A percentile compares a stretch with the other conserved stretches of the same genome.
Evolutionary conservation across 1,140 invertebrate species (phyloP).

Genomic region (Tribolium madens): DNA sequence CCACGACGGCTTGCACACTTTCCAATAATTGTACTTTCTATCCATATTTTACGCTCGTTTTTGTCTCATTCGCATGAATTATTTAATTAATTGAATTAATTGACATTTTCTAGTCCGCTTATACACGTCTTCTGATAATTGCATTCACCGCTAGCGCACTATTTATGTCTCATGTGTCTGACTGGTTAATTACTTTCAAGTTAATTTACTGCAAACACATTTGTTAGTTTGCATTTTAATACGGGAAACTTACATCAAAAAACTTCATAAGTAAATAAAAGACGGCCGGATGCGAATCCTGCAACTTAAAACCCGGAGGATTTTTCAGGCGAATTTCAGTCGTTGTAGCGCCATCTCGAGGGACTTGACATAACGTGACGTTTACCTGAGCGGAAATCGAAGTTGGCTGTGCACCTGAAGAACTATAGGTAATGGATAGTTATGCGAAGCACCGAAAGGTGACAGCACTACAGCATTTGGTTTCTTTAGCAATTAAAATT

Average conservation of each 20-base stretch:
- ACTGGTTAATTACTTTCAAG: slow-evolving; percentile 16
- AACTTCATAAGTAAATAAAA: background rate
- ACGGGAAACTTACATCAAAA: background rate
- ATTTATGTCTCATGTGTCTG: slow-evolving; percentile 32
- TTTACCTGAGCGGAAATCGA: too few species aligned
- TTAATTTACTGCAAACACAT: slow-evolving; percentile 20
- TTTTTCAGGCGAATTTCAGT: background rate
- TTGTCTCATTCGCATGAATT: slow-evolving; percentile 41
- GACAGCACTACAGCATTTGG: too few species aligned
- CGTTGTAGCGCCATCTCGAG: too few species aligned
- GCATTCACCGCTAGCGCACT: slow-evolving; percentile 16
- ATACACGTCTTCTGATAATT: slow-evolving; percentile 47
- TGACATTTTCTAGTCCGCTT: slow-evolving; percentile 46
- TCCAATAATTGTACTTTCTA: slow-evolving; percentile 52
- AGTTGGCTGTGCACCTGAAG: too few species aligned
- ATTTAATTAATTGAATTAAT: slow-evolving; percentile 50
- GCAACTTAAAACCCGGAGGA: background rate
- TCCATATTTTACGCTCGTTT: slow-evolving; percentile 46
- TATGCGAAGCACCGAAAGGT: too few species aligned
- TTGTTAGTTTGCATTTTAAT: slow-evolving; percentile 26
- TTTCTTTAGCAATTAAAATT: too few species aligned
- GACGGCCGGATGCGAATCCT: background rate
- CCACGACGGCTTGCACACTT: slow-evolving; percentile 43
- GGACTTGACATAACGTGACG: too few species aligned
- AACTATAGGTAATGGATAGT: too few species aligned